A percentile compares a stretch with the other conserved stretches of the same genome.
phyloP scores from a whole-genome alignment of 2,797 vertebrate genomes.

The Oreonectes daqikongensis region DNA sequence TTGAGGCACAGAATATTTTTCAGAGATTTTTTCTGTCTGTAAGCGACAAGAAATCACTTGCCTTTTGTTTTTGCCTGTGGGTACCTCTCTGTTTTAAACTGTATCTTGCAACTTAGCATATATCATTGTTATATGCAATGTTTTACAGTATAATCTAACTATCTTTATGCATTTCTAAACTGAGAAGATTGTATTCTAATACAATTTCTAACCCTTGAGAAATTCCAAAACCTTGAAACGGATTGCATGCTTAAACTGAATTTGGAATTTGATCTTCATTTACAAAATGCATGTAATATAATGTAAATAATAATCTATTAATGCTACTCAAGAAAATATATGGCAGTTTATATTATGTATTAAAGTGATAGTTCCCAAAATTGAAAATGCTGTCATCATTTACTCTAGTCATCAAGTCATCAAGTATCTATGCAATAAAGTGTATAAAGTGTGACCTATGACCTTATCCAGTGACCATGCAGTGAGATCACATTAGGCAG shows the following conservation, averaged over 20 bases:
- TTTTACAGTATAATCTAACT: background rate
- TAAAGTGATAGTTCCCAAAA: too few species aligned
- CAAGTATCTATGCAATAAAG: too few species aligned
- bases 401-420: too few species aligned
- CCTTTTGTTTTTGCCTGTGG: slow-evolving; percentile 50
- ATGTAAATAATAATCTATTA: background rate
- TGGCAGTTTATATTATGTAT: background rate
- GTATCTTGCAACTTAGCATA: background rate
- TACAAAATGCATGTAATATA: background rate
- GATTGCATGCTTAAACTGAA: background rate
- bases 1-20: slow-evolving; percentile 1
- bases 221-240: background rate
- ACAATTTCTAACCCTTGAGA: too few species aligned
- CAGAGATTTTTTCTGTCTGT: slow-evolving; percentile 41
- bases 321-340: background rate
- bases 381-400: too few species aligned
- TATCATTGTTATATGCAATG: background rate
- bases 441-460: too few species aligned
- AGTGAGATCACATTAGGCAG: background rate
- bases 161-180: background rate
- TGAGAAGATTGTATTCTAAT: too few species aligned
- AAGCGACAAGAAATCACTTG: slow-evolving; percentile 63
- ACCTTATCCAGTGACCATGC: background rate
- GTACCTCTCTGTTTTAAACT: slow-evolving; percentile 14
- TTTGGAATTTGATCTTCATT: background rate